Evolutionary conservation across 2,797 vertebrate genomes (phyloP).

Genomic region (Okamejei kenojei): DNA sequence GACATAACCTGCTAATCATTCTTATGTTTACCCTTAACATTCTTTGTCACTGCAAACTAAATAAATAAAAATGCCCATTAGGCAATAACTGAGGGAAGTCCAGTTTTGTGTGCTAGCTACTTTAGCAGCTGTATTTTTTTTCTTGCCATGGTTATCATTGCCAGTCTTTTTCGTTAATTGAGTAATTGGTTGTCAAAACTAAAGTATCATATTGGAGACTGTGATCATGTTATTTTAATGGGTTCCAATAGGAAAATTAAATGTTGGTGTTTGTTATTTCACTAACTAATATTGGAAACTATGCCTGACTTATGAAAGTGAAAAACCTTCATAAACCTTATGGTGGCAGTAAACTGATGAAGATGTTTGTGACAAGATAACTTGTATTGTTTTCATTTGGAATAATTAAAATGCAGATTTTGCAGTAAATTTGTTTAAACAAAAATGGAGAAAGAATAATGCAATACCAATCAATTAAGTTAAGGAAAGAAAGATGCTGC

Average conservation of each 20-base stretch:
- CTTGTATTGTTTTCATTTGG: background rate
- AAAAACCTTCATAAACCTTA: constrained; percentile 16
- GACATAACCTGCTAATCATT: background rate
- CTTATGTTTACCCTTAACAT: background rate
- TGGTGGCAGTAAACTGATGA: constrained; percentile 35
- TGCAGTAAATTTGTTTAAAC: background rate
- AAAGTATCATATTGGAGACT: background rate
- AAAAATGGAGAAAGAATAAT: background rate
- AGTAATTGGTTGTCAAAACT: background rate
- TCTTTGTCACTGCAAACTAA: background rate
- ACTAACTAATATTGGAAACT: background rate
- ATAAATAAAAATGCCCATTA: background rate
- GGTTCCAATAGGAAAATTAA: background rate
- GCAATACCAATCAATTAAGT: background rate
- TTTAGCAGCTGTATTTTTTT: background rate
- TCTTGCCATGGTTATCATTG: background rate
- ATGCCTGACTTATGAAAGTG: background rate
- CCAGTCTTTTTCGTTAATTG: background rate
- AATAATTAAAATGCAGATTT: background rate
- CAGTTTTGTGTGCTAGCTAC: background rate
- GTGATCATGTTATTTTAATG: background rate
- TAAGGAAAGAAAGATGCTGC: too few relatives aligned
- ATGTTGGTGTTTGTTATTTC: background rate
- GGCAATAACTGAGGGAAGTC: background rate
- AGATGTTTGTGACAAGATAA: background rate